Conservation (phyloP, 2,113 vertebrate genomes). For the Urocitellus parryii region DNA sequence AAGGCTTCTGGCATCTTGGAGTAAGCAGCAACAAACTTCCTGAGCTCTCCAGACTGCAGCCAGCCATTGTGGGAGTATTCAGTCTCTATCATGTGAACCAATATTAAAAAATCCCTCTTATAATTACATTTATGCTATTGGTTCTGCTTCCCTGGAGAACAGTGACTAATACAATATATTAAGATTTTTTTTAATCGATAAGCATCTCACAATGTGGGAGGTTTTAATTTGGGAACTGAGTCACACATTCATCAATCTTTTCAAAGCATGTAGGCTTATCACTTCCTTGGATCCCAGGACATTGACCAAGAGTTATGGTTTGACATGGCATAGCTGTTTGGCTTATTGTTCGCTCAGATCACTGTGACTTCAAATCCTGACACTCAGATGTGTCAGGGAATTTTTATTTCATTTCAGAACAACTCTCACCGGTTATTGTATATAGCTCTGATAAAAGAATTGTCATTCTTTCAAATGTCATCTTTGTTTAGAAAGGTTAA, state of each 20-base stretch:
- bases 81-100: not conserved
- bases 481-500: not conserved
- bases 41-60: not conserved
- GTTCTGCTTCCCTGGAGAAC: not conserved
- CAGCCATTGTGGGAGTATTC: not conserved
- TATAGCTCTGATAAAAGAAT: not conserved
- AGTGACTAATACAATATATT: not conserved
- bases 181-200: not conserved
- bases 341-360: not conserved
- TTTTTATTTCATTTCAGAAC: not conserved
- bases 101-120: too few species aligned
- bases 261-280: not conserved
- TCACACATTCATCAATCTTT: not conserved
- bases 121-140: not conserved
- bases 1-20: not conserved
- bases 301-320: not conserved
- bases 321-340: not conserved
- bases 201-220: not conserved
- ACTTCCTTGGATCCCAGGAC: not conserved
- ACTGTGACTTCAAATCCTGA: not conserved
- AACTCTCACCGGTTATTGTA: not conserved
- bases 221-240: not conserved
- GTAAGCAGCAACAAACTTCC: too few species aligned
- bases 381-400: not conserved
- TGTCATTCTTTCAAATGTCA: not conserved